Evolutionary conservation across 2,888 invertebrate genomes (phyloP), one percentile per base, ranked within the genome.

Genomic region (Megamerina dolium): DNA sequence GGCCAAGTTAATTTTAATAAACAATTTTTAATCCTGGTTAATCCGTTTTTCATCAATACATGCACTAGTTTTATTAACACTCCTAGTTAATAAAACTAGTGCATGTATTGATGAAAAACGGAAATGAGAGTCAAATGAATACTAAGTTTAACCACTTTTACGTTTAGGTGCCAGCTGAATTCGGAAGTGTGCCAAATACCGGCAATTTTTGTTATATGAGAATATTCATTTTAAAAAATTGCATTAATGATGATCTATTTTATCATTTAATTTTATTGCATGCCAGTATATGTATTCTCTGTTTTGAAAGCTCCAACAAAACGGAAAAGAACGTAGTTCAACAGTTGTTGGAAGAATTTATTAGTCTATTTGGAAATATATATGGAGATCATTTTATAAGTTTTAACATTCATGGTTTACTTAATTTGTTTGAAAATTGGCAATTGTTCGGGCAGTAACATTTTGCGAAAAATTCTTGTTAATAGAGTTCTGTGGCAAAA

Each of bases 41-140:
- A 5, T 14, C n/a, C 12, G 31, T 30, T 35, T n/a, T 35, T 8
- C 10, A 12, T 18, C 27, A 13, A 31, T 29, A 14, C 9, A 20
- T 36, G 31, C 29, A 29, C 27, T 42, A 32, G 20, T 42, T 17
- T 36, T 32, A 13, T 32, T 37, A 19, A 37, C 37, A 32, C 37
- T 32, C n/a, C 20, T 41, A 9, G 41, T 36, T 17, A 18, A 3
- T 37, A 37, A 31, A 42, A 42, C 13, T 42, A 17, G 17, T 42
- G 10, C 12, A 16, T 19, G 18, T 14, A n/a, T 12, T 40, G 12
- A n/a, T n/a, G n/a, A n/a, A n/a, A n/a, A n/a, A n/a, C n/a, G n/a
- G n/a, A n/a, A n/a, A n/a, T n/a, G n/a, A 18, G 16, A 12, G 23
- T 13, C 19, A 5, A 33, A 40, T 31, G 19, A 21, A 17, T 12